These are phyloP conservation scores for Linepithema humile DNA, from an alignment of 1,140 invertebrate genomes.

Conservation along the genomic window DNA sequence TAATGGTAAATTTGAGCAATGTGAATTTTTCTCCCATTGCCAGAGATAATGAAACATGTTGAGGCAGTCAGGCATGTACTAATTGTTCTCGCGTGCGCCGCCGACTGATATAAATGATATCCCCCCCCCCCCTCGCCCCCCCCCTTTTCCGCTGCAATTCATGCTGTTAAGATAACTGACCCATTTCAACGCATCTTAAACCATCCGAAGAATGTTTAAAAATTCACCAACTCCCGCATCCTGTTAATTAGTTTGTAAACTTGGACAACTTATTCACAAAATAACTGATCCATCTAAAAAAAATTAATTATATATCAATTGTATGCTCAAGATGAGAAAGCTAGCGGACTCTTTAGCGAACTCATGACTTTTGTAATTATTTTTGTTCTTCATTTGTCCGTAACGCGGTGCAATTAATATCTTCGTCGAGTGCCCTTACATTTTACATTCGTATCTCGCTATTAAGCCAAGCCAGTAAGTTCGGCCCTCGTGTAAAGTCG, in stretches of 20 bases:
- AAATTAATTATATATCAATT: too few relatives aligned
- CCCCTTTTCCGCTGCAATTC: background rate
- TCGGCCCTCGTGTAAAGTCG: conserved; percentile 10
- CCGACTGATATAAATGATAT: background rate
- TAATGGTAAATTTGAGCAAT: background rate
- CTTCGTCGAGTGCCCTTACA: background rate
- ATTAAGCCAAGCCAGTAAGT: too few relatives aligned
- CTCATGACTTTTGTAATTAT: background rate
- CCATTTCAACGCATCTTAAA: background rate
- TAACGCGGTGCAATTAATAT: background rate
- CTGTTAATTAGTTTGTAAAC: background rate
- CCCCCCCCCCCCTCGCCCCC: too few relatives aligned
- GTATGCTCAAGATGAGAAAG: too few relatives aligned
- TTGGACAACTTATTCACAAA: too few relatives aligned
- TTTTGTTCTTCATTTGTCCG: background rate
- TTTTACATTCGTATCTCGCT: background rate
- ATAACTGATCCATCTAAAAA: too few relatives aligned
- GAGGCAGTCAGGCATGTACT: background rate
- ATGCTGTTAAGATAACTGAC: background rate
- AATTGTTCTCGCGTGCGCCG: background rate
- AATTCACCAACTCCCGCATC: background rate
- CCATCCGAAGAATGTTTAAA: background rate
- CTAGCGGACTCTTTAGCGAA: background rate
- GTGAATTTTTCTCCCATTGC: background rate
- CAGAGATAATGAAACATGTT: background rate